A percentile compares a stretch with the other conserved stretches of the same genome.
These are phyloP conservation scores for Indicator maculatus DNA, from an alignment of 2,113 vertebrate species.

Conservation along the genomic window DNA sequence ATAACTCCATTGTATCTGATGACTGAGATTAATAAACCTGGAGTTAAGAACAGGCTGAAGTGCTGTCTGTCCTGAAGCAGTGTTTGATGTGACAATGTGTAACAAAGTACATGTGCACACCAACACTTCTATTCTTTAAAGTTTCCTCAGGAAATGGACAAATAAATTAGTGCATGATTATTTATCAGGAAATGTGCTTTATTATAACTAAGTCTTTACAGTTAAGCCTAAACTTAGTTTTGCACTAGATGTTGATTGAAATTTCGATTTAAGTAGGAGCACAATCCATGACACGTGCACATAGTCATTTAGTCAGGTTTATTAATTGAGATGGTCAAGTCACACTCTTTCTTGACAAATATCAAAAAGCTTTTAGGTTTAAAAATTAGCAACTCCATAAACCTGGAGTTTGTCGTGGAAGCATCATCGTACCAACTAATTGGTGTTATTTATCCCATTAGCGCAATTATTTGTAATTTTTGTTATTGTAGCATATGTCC, in stretches of 20 bases:
- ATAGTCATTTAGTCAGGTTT: not conserved
- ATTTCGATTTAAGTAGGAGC: not conserved
- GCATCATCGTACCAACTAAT: constrained; percentile 1
- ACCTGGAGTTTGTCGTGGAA: constrained; percentile 9
- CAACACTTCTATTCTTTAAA: not conserved
- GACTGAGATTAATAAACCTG: not conserved
- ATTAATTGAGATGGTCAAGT: not conserved
- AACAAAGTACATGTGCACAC: not conserved
- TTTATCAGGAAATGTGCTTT: not conserved
- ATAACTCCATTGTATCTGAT: not conserved
- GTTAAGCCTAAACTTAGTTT: not conserved
- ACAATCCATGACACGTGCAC: not conserved
- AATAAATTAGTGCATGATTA: not conserved
- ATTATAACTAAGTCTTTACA: not conserved
- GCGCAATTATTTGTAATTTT: constrained; percentile 28
- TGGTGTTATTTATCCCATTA: not conserved
- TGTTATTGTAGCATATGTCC: constrained; percentile 10
- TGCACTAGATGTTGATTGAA: not conserved
- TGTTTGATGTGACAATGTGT: not conserved
- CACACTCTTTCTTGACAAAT: not conserved
- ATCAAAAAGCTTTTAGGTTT: not conserved
- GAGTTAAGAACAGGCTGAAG: not conserved
- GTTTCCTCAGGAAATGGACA: not conserved
- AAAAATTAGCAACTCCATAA: not conserved
- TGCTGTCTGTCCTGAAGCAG: not conserved